Conservation (phyloP, 2,888 invertebrate species). For the Neoascia interrupta region DNA sequence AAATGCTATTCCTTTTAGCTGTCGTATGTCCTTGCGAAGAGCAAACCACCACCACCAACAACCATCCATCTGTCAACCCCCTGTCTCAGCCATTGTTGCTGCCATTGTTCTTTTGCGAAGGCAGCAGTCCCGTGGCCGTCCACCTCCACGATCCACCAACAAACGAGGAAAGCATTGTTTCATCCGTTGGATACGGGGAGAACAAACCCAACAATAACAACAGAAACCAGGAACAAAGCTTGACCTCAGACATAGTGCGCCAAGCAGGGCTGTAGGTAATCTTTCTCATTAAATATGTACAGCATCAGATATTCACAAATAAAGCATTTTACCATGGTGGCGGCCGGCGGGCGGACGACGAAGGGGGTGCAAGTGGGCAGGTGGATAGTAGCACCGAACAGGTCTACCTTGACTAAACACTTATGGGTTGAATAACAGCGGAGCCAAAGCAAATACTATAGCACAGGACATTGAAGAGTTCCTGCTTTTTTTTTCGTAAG, state of each 20-base stretch:
- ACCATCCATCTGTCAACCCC: conserved; percentile 63
- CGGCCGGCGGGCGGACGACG: neutral
- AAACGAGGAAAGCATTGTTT: conserved; percentile 45
- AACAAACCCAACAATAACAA: conserved; percentile 32
- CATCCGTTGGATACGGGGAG: conserved; percentile 42
- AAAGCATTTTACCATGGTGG: conserved; percentile 32
- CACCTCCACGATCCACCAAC: neutral
- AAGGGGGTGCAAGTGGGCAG: neutral
- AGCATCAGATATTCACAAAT: conserved; percentile 63
- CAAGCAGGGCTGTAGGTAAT: conserved; percentile 54
- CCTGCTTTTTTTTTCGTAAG: conserved; percentile 16
- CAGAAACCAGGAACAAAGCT: conserved; percentile 50
- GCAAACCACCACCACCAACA: conserved; percentile 45
- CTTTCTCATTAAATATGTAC: conserved; percentile 63
- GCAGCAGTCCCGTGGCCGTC: conserved; percentile 4
- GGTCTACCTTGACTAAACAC: conserved; percentile 38
- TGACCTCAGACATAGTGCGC: conserved; percentile 62
- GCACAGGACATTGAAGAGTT: conserved; percentile 51
- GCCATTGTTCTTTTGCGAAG: conserved; percentile 33
- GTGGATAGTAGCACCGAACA: neutral
- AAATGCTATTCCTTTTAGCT: conserved; percentile 56
- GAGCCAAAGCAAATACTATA: conserved; percentile 44
- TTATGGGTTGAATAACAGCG: conserved; percentile 41
- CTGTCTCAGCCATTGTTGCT: conserved; percentile 59
- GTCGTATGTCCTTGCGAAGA: conserved; percentile 51